phyloP scores from a whole-genome alignment of 2,113 vertebrate species.

The Oceanodroma tethys region DNA sequence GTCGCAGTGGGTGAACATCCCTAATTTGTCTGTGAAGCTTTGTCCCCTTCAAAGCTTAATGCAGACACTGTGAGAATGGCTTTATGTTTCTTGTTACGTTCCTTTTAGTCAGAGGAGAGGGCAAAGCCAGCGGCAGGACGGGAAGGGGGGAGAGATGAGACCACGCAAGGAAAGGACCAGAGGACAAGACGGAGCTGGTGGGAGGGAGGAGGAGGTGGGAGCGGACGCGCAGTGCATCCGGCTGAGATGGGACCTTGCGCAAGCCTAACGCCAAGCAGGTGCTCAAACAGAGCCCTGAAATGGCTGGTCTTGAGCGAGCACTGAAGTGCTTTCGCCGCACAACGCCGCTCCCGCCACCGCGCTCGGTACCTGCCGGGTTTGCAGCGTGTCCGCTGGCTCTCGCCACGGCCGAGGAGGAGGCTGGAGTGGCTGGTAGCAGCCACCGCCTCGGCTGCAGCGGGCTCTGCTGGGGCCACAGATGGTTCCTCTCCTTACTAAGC shows the following conservation, averaged over 20 bases:
- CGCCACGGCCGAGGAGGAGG: no score
- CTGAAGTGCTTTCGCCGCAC: background rate
- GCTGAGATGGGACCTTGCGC: background rate
- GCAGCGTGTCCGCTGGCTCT: background rate
- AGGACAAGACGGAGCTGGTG: background rate
- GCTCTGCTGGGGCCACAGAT: background rate
- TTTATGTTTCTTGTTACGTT: background rate
- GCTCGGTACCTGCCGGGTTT: no score
- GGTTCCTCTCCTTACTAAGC: background rate
- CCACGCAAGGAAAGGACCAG: background rate
- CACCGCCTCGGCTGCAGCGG: background rate
- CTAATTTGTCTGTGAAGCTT: background rate
- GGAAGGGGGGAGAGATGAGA: background rate
- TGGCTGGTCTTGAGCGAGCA: background rate
- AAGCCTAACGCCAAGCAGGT: background rate
- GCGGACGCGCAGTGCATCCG: fast-evolving
- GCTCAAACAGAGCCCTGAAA: background rate
- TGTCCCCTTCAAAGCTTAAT: conserved; percentile 1
- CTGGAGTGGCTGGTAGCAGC: background rate
- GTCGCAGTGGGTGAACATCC: background rate
- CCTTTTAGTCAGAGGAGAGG: background rate
- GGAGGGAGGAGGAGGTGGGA: background rate
- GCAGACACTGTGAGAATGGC: background rate
- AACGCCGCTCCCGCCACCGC: no score
- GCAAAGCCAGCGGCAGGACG: background rate